phyloP scores from a whole-genome alignment of 2,113 vertebrate species.

The Prochilodus magdalenae region DNA sequence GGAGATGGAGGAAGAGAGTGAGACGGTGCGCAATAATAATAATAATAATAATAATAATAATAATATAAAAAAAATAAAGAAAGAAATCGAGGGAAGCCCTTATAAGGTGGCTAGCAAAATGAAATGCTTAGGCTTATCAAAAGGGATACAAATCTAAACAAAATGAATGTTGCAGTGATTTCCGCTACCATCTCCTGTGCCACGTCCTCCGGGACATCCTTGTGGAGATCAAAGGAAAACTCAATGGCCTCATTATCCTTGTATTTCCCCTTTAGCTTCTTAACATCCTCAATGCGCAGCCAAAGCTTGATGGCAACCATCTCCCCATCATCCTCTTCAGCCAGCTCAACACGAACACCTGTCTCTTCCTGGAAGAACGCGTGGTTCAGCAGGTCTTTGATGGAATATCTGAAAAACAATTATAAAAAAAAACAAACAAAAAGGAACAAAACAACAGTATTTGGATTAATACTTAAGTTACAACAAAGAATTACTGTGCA shows the following conservation, averaged over 20 bases:
- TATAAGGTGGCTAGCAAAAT: neutral
- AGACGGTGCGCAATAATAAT: no score
- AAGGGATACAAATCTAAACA: neutral
- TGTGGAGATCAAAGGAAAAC: slow-evolving; percentile 96
- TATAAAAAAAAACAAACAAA: slow-evolving; percentile 12
- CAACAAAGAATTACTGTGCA: no score
- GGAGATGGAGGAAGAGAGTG: neutral
- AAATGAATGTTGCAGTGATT: neutral
- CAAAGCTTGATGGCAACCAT: slow-evolving; percentile 96
- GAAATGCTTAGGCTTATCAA: neutral
- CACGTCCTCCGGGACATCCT: slow-evolving; percentile 95
- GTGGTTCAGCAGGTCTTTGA: slow-evolving; percentile 98
- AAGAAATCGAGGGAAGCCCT: neutral
- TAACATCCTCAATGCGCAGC: slow-evolving; percentile 96
- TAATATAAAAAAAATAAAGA: no score
- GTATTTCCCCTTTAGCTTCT: slow-evolving; percentile 98
- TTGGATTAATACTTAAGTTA: neutral
- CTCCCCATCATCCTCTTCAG: slow-evolving; percentile 96
- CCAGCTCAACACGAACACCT: slow-evolving; percentile 95
- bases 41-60: no score
- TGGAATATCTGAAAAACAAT: slow-evolving; percentile 84
- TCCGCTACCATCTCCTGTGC: slow-evolving; percentile 95
- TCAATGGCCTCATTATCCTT: slow-evolving; percentile 99
- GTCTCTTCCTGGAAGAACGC: slow-evolving; percentile 99
- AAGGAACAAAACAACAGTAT: neutral